Base-by-base conservation (phyloP, 2,797 vertebrate genomes). In the Eleutherodactylus coqui region DNA sequence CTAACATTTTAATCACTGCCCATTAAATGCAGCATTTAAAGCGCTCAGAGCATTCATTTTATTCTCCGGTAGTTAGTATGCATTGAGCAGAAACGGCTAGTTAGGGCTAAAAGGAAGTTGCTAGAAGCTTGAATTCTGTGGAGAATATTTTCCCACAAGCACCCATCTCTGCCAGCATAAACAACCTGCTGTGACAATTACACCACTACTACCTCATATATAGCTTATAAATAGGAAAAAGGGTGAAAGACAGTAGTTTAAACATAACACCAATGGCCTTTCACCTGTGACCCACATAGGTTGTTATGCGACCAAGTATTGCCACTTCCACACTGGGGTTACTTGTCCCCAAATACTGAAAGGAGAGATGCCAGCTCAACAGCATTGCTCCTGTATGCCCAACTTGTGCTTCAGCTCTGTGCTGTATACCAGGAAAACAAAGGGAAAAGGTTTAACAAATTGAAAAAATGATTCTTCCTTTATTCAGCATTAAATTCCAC, bases 1-100 rank as follows among this genome's bases (percentile, higher is more conserved):
- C 69, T 41, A 43, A 43, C 69, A 41, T 72, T 72, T 72, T 72
- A 72, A 72, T 72, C 69, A 70, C 24, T 72, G 36, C 21, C 69
- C 69, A 72, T 72, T 72, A 70, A 70, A 70, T 70, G 36, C 34
- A 70, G 36, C 21, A n/a, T 70, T 70, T 70, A 72, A 41, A 43
- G 69, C 16, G 38, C 38, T 70, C 36, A 13, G 38, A 72, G 69
- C 21, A n/a, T 43, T 43, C 21, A 41, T 43, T 72, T 43, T 41
- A n/a, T 72, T n/a, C 38, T n/a, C 36, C 10, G 36, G 67, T 69
- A 69, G 62, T 67, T 67, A 19, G 19, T 38, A 16, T 69, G 34
- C 10, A 69, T 38, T 69, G 19, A 21, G 67, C 34, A 34, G 38
- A 72, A 43, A 72, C 13, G 11, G 21, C 69, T 72, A 72, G 36